Evolutionary conservation across 2,888 invertebrate genomes (phyloP), one percentile per base, ranked within the genome.

Genomic region (Micoletzkya japonica): DNA sequence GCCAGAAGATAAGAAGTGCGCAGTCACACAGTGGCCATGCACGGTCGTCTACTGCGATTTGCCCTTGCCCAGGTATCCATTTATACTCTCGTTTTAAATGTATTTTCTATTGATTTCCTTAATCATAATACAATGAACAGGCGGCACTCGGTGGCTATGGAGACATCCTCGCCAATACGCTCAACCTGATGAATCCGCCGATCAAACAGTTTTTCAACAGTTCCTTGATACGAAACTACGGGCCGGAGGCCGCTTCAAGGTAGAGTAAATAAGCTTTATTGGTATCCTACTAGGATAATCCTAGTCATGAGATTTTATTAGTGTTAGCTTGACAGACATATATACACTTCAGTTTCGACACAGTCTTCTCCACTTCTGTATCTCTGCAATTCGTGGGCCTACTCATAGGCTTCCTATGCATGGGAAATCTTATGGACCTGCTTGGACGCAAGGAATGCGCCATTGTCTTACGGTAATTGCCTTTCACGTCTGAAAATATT

Each of bases 111-210:
- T 44, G 14, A 44, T 20, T 44, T 44, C 20, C 20, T 44, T 44
- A 56, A 10, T 56, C 28, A 10, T 20, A 10, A 20, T 24, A 56
- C 56, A 56, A 56, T 56, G 56, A 56, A 56, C 57, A 67, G 49
- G 68, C 68, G 34, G 68, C 58, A 26, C 49, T 68, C 26, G 57
- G 57, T 10, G 68, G 68, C 24, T 68, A 50, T 36, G 68, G 68
- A 14, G 68, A 68, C 49, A 68, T 68, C 20, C 58, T 68, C 2
- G 57, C 68, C 2, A 68, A 68, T 37, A 68, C 68, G n/a, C 68
- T 68, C 14, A 68, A 68, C 17, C 58, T 68, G 49, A 68, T 68
- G 68, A 68, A 58, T 30, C 39, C 49, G 0, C 68, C 68, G 1
- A 20, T 68, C 10, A 32, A 58, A 28, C 32, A 34, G 4, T 58